These are phyloP conservation scores for Sitta carolinensis DNA, from an alignment of 2,797 vertebrate species.

Conservation along the genomic window DNA sequence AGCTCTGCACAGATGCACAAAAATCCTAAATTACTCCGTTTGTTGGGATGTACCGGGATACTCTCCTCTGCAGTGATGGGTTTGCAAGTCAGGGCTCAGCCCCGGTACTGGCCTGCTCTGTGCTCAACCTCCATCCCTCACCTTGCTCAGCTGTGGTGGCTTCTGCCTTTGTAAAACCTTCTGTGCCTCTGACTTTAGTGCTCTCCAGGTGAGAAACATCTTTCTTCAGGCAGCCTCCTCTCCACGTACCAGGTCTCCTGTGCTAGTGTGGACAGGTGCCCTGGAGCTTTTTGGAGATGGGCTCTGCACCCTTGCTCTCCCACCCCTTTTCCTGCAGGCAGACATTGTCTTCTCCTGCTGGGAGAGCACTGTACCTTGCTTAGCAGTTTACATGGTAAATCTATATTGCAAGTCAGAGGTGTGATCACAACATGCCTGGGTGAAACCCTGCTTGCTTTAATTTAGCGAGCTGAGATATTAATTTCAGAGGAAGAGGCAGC, in stretches of 20 bases:
- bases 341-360: constrained; percentile 58
- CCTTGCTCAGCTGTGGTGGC: background rate
- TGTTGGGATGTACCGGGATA: background rate
- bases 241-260: rapidly evolving
- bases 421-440: constrained; percentile 64
- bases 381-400: constrained; percentile 65
- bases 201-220: background rate
- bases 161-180: background rate
- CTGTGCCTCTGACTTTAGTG: background rate
- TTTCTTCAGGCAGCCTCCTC: background rate
- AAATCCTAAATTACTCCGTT: background rate
- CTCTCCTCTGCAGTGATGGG: background rate
- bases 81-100: background rate
- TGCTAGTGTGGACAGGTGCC: background rate
- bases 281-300: background rate
- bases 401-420: constrained; percentile 60
- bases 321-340: background rate
- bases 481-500: constrained; percentile 51
- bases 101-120: background rate
- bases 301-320: background rate
- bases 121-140: background rate
- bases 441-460: constrained; percentile 61
- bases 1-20: background rate
- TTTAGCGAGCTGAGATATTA: constrained; percentile 67
- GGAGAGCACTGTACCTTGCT: constrained; percentile 55